These are phyloP conservation scores for Sminthurinus aureus DNA, from an alignment of 2,888 invertebrate genomes.

Conservation along the genomic window DNA sequence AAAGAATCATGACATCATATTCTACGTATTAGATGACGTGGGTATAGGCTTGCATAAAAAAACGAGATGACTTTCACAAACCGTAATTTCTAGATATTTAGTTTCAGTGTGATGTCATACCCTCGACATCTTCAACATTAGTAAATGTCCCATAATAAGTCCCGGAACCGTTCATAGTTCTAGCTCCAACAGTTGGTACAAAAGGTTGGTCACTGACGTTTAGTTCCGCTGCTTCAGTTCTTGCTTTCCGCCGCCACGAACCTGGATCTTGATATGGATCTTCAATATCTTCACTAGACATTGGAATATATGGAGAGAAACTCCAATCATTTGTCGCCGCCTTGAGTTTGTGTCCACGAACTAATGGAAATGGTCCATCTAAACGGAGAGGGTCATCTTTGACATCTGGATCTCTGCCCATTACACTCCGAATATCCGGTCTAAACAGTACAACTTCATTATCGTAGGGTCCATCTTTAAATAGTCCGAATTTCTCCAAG, in stretches of 20 bases:
- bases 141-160: constrained; percentile 67
- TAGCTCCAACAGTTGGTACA: constrained; percentile 43
- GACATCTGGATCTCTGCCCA: constrained; percentile 53
- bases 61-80: no score
- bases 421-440: constrained; percentile 52
- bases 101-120: constrained; percentile 38
- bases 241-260: constrained; percentile 46
- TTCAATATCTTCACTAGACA: no score
- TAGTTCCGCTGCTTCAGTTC: constrained; percentile 16
- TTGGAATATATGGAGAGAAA: constrained; percentile 41
- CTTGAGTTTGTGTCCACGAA: constrained; percentile 54
- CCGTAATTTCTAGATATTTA: neutral
- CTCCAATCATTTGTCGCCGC: constrained; percentile 59
- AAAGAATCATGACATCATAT: neutral
- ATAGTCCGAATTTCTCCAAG: constrained; percentile 54
- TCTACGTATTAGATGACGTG: neutral
- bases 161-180: constrained; percentile 63
- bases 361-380: constrained; percentile 50
- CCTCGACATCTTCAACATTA: constrained; percentile 51
- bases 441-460: constrained; percentile 53
- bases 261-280: constrained; percentile 49
- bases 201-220: constrained; percentile 47
- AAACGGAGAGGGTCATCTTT: constrained; percentile 50
- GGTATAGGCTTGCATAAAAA: no score
- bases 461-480: constrained; percentile 58